A percentile compares a stretch with the other conserved stretches of the same genome.
These are phyloP conservation scores for Peromyscus nudipes DNA, from an alignment of 2,797 vertebrate genomes.

Conservation along the genomic window DNA sequence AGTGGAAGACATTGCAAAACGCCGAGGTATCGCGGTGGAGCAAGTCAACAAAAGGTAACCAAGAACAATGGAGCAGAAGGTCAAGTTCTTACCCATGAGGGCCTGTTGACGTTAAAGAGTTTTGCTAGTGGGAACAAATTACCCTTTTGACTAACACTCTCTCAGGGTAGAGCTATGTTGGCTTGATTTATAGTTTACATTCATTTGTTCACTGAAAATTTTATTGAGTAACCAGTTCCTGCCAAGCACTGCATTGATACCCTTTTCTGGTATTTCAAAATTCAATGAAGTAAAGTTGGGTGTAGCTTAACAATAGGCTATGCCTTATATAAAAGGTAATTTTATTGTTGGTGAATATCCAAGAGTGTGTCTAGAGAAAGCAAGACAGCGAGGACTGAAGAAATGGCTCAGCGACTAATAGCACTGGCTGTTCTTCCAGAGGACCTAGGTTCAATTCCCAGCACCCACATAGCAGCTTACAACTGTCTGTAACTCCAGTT, in stretches of 20 bases:
- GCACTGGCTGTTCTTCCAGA: too few relatives aligned
- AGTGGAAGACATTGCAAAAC: conserved; percentile 90
- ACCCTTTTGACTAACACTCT: neutral
- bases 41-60: conserved; percentile 89
- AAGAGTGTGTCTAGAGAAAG: neutral
- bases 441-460: too few relatives aligned
- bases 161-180: neutral
- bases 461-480: too few relatives aligned
- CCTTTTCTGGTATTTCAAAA: conserved; percentile 38
- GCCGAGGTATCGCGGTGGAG: conserved; percentile 88
- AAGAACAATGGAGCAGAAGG: fast-evolving
- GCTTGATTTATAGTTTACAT: neutral
- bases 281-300: neutral
- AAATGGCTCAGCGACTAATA: too few relatives aligned
- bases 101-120: neutral
- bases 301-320: neutral
- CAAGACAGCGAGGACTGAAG: neutral
- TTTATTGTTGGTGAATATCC: neutral
- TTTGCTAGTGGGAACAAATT: neutral
- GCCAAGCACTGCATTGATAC: neutral
- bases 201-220: neutral
- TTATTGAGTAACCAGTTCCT: neutral
- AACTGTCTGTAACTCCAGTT: too few relatives aligned
- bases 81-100: neutral
- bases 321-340: neutral